A percentile compares a stretch with the other conserved stretches of the same genome.
Evolutionary conservation across 2,113 vertebrate species (phyloP).

Genomic region (Motacilla alba): DNA sequence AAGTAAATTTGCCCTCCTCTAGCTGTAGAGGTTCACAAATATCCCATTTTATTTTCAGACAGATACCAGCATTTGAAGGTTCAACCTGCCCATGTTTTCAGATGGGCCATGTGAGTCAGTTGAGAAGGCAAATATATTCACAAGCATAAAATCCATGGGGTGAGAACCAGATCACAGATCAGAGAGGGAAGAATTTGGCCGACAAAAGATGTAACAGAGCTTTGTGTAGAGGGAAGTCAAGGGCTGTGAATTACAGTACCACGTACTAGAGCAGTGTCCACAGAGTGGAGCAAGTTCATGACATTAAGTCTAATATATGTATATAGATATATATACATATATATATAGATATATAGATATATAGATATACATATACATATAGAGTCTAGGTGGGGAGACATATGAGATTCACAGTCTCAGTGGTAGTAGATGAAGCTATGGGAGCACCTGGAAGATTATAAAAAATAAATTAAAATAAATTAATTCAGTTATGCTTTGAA

Average conservation of each 20-base stretch:
- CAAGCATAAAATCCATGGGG: neutral
- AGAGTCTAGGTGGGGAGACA: neutral
- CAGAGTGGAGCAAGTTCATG: neutral
- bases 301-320: neutral
- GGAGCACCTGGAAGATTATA: neutral
- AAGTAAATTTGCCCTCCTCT: neutral
- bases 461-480: neutral
- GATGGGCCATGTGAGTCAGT: neutral
- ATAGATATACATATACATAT: too few species aligned
- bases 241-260: neutral
- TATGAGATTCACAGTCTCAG: neutral
- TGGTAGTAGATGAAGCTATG: neutral
- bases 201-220: neutral
- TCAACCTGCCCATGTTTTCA: neutral
- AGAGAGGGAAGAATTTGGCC: neutral
- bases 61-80: neutral
- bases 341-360: too few species aligned
- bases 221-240: neutral
- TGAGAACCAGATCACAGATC: neutral
- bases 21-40: neutral
- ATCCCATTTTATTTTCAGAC: neutral
- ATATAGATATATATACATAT: too few species aligned
- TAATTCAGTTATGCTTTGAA: neutral
- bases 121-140: neutral
- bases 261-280: neutral